These are phyloP conservation scores for Emydocephalus ijimae DNA, from an alignment of 2,113 vertebrate genomes.

Conservation along the genomic window DNA sequence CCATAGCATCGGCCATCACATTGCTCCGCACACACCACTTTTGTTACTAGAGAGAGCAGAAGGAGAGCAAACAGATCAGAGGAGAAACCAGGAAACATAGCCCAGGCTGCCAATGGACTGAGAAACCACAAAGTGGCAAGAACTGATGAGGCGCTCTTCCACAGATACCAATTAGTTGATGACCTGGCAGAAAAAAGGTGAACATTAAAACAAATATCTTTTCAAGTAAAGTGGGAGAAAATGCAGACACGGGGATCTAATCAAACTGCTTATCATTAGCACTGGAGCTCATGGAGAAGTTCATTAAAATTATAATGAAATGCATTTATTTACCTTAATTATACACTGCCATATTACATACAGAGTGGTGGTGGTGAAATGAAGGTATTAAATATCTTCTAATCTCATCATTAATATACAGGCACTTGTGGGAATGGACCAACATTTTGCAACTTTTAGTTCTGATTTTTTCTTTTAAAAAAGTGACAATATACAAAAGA, in stretches of 20 bases:
- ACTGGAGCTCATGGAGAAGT: neutral
- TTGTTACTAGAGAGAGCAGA: slow-evolving; percentile 79
- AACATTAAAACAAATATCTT: neutral
- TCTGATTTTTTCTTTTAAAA: neutral
- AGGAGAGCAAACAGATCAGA: slow-evolving; percentile 2
- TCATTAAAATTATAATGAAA: neutral
- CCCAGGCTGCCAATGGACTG: neutral
- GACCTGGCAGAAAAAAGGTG: neutral
- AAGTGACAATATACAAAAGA: neutral
- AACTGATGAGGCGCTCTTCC: rapidly evolving
- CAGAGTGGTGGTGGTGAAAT: neutral
- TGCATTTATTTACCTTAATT: neutral
- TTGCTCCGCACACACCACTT: slow-evolving; percentile 94
- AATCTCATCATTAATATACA: neutral
- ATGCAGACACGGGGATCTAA: neutral
- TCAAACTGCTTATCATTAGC: neutral
- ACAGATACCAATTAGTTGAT: neutral
- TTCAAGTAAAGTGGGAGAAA: neutral
- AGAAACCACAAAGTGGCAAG: rapidly evolving
- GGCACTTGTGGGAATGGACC: neutral
- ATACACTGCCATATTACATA: neutral
- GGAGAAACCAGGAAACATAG: neutral
- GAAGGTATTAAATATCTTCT: neutral
- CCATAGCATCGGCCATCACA: slow-evolving; percentile 95
- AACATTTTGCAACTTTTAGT: neutral